phyloP scores from a whole-genome alignment of 2,113 vertebrate species.

The Actenoides hombroni region DNA sequence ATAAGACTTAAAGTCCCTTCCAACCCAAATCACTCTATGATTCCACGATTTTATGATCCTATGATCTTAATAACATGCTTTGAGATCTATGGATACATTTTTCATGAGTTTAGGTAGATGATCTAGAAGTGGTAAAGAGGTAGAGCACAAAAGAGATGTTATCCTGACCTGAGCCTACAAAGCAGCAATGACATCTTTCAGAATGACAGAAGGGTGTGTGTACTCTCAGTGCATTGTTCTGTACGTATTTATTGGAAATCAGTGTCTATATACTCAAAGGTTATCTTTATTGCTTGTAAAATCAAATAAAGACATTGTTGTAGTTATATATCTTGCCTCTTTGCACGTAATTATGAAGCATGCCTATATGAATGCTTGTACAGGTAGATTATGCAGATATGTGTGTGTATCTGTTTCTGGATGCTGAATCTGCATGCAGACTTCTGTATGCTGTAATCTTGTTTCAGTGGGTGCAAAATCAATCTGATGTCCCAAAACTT shows the following conservation, averaged over 20 bases:
- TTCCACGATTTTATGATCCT: not conserved
- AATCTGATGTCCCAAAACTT: not conserved
- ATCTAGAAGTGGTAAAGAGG: not conserved
- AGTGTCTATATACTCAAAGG: not conserved
- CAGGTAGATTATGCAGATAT: not conserved
- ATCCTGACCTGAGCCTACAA: not conserved
- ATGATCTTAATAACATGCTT: not conserved
- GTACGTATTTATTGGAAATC: not conserved
- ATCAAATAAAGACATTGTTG: not conserved
- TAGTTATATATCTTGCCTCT: not conserved
- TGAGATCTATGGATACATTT: not conserved
- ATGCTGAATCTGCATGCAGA: not conserved
- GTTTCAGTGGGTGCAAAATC: not conserved
- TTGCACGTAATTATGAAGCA: not conserved
- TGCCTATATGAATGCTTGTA: not conserved
- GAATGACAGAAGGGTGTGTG: accelerated
- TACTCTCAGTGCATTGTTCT: not conserved
- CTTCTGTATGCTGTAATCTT: not conserved
- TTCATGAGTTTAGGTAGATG: not conserved
- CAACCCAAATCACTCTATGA: not conserved
- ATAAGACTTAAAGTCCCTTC: not conserved
- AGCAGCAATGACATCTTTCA: not conserved
- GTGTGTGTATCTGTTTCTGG: not conserved
- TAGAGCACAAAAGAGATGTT: not conserved
- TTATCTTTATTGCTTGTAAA: not conserved